Evolutionary conservation across 2,888 invertebrate genomes (phyloP).

Genomic region (Agrilus mali): DNA sequence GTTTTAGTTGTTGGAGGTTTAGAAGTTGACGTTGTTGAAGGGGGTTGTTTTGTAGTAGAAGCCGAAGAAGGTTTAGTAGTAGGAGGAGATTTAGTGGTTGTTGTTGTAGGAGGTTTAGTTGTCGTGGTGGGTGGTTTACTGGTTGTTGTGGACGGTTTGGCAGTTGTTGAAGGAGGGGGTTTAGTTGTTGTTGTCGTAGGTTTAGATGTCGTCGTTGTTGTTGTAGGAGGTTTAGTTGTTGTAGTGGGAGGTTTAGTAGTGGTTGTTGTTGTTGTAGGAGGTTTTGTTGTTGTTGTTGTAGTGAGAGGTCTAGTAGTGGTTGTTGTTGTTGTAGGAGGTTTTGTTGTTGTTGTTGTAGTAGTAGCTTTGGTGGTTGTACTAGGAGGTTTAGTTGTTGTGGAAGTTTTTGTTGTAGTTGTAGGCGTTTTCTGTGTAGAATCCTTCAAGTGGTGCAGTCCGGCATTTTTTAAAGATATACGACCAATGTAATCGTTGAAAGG

Average conservation of each 20-base stretch:
- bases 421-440: slow-evolving; percentile 5
- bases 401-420: slow-evolving; percentile 3
- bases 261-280: slow-evolving; percentile 7
- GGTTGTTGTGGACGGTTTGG: slow-evolving; percentile 5
- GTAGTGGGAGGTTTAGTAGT: slow-evolving; percentile 16
- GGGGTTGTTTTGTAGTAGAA: slow-evolving; percentile 9
- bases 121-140: slow-evolving; percentile 4
- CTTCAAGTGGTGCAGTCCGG: slow-evolving; percentile 27
- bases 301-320: slow-evolving; percentile 4
- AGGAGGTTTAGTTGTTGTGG: slow-evolving; percentile 3
- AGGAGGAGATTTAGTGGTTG: slow-evolving; percentile 15
- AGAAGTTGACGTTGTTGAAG: slow-evolving; percentile 11
- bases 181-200: slow-evolving; percentile 1
- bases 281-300: slow-evolving; percentile 4
- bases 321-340: slow-evolving; percentile 4
- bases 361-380: slow-evolving; percentile 6
- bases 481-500: slow-evolving; percentile 55
- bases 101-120: slow-evolving; percentile 12
- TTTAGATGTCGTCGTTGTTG: slow-evolving; percentile 4
- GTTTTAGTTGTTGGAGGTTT: slow-evolving; percentile 7
- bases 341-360: slow-evolving; percentile 9
- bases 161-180: slow-evolving; percentile 3
- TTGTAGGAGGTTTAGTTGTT: slow-evolving; percentile 10
- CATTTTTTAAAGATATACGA: slow-evolving; percentile 45
- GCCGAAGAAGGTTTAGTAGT: slow-evolving; percentile 13